phyloP scores from a whole-genome alignment of 2,888 invertebrate genomes.

The Plagodis pulveraria region DNA sequence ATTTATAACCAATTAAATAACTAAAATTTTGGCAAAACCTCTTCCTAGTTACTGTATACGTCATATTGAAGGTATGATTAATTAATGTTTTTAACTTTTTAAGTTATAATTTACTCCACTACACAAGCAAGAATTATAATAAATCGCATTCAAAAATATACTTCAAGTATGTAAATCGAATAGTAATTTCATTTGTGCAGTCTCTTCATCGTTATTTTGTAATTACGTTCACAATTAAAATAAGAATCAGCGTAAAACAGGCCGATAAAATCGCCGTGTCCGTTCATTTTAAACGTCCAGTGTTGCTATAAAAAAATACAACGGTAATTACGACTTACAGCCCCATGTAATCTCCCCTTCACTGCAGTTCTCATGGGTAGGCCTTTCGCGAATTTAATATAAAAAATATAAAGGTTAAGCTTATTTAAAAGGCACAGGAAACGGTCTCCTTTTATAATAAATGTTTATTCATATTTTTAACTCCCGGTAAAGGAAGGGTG shows the following conservation, averaged over 20 bases:
- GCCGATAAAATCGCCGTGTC: slow-evolving; percentile 20
- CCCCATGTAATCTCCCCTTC: slow-evolving; percentile 41
- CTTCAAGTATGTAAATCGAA: not conserved
- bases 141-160: no score
- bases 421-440: slow-evolving; percentile 54
- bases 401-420: slow-evolving; percentile 47
- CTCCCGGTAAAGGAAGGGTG: no score
- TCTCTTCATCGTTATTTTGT: slow-evolving; percentile 6
- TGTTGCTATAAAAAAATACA: slow-evolving; percentile 32
- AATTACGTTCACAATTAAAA: slow-evolving; percentile 19
- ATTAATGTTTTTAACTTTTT: no score
- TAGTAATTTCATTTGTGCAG: not conserved
- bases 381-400: slow-evolving; percentile 36
- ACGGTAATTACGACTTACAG: slow-evolving; percentile 38
- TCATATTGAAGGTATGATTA: no score
- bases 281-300: slow-evolving; percentile 25
- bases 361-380: slow-evolving; percentile 37
- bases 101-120: no score
- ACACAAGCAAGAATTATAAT: no score
- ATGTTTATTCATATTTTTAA: slow-evolving; percentile 10
- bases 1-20: no score
- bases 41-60: no score
- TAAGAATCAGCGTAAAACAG: slow-evolving; percentile 21
- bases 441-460: slow-evolving; percentile 29
- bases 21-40: no score